Evolutionary conservation across 2,888 invertebrate species (phyloP), one percentile per base, ranked within the genome.

Genomic region (Teinopalpus imperialis): DNA sequence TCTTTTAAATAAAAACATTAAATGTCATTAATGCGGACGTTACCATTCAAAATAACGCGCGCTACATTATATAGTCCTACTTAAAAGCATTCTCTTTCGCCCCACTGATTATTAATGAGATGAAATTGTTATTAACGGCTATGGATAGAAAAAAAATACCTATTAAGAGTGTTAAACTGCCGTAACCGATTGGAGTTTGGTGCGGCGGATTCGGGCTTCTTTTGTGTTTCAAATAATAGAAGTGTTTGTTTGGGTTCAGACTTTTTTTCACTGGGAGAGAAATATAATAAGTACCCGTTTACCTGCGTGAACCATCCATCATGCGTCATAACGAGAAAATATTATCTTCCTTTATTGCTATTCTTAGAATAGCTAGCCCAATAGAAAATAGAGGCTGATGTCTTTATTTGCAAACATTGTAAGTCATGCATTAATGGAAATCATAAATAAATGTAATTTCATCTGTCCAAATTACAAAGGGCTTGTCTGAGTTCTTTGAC

Each of bases 111-210:
- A 77, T 82, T 85, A 81, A 81, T 80, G 79, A 81, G 76, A 72
- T 72, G 66, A 81, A 79, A 81, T 83, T 66, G 73, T 82, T 82
- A 83, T 81, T 82, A 82, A 78, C 78, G 66, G 66, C 63, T 59
- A 60, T 57, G 65, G 72, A 63, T 64, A 70, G 69, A 73, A 78
- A 54, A 83, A 85, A 82, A 86, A 79, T 75, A 76, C 67, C 81
- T 76, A 86, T 88, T 81, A 82, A 76, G 66, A 71, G 73, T 79
- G 83, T 82, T 86, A 82, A 87, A 85, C 78, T 78, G 76, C 78
- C 87, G 82, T 86, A 72, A 79, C 87, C 63, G 79, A 87, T 85
- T 67, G 73, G 69, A 76, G 85, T 86, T 83, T 76, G 81, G 70
- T 64, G 65, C 77, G 76, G 69, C 72, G 70, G 76, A 73, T 78